A percentile compares a stretch with the other conserved stretches of the same genome.
These are phyloP conservation scores for Tychaedon coryphoeus DNA, from an alignment of 2,113 vertebrate species.

Conservation along the genomic window DNA sequence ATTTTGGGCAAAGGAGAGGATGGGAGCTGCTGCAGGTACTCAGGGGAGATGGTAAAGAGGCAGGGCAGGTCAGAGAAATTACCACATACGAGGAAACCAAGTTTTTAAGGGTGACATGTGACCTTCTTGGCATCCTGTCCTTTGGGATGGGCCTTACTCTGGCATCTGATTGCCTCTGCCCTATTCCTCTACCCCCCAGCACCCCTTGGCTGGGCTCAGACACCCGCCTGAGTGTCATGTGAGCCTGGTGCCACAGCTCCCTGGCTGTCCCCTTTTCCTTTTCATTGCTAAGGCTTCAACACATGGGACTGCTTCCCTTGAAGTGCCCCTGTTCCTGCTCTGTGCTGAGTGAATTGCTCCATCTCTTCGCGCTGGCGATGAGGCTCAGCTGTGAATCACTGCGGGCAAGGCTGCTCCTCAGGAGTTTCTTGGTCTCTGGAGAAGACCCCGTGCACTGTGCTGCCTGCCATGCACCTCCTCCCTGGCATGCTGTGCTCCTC, in stretches of 20 bases:
- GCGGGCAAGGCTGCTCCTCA: neutral
- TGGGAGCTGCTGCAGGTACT: neutral
- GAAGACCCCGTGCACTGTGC: neutral
- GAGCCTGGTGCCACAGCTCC: neutral
- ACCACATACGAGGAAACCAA: neutral
- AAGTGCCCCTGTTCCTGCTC: neutral
- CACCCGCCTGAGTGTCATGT: fast-evolving
- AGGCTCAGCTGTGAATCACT: neutral
- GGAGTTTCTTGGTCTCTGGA: neutral
- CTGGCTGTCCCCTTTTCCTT: neutral
- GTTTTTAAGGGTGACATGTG: neutral
- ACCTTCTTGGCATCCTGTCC: neutral
- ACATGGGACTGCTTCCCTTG: neutral
- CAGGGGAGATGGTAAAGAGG: neutral
- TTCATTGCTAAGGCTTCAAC: neutral
- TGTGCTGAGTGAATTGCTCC: fast-evolving
- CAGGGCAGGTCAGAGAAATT: neutral
- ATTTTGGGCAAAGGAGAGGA: neutral
- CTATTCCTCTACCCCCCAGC: fast-evolving
- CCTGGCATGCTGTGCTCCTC: neutral
- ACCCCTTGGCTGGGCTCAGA: neutral
- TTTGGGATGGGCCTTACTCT: neutral
- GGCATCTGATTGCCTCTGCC: neutral
- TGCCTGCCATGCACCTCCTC: neutral
- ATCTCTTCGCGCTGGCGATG: fast-evolving